Conservation (phyloP, 2,113 vertebrate genomes). For the Pelecanus crispus region DNA sequence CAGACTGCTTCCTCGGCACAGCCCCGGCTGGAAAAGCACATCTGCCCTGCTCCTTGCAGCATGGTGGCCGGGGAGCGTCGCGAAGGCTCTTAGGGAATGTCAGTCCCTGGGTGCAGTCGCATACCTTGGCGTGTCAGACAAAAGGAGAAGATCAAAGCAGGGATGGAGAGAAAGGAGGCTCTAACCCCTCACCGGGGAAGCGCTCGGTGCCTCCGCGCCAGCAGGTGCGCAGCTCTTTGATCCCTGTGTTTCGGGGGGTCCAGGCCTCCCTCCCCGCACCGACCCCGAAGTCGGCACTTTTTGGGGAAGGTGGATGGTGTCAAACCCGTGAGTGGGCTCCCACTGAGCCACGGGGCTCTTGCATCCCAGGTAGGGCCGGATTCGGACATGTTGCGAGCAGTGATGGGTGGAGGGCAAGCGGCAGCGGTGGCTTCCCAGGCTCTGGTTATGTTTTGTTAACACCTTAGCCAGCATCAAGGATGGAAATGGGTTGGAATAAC, state of each 20-base stretch:
- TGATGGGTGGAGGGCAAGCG: not conserved
- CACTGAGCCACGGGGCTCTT: rapidly evolving
- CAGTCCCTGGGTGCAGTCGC: not conserved
- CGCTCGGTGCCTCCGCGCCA: not conserved
- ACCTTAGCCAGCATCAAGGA: not conserved
- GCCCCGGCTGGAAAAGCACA: not conserved
- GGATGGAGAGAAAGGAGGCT: not conserved
- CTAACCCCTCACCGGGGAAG: not conserved
- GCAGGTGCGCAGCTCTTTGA: not conserved
- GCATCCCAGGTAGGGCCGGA: not conserved
- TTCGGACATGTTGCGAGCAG: rapidly evolving
- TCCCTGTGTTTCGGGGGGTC: not conserved
- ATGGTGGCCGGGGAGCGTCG: not conserved
- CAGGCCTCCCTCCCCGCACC: not conserved
- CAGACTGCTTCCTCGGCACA: not conserved
- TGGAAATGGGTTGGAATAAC: not conserved
- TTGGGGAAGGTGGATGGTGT: not conserved
- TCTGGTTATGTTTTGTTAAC: not conserved
- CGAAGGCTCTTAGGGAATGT: not conserved
- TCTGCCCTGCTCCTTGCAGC: not conserved
- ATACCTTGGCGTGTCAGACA: not conserved
- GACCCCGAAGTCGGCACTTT: not conserved
- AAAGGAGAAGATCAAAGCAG: not conserved
- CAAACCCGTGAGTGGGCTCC: not conserved
- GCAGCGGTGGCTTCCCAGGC: not conserved